phyloP scores from a whole-genome alignment of 2,113 vertebrate genomes.

The Oceanites oceanicus region DNA sequence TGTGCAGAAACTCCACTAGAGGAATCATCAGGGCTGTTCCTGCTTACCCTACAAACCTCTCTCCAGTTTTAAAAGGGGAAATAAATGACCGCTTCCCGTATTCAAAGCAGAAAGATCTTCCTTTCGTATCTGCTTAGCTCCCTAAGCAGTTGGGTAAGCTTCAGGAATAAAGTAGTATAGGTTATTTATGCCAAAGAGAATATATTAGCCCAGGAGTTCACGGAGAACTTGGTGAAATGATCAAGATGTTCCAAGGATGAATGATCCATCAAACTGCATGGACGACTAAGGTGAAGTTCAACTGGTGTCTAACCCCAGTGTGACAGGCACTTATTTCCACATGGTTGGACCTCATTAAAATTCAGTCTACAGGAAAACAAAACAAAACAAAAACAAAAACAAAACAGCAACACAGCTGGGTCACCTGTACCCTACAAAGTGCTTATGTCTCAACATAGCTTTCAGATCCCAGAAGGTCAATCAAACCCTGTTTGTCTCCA shows the following conservation, averaged over 20 bases:
- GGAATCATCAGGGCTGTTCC: neutral
- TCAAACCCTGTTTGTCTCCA: slow-evolving; percentile 70
- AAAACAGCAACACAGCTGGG: slow-evolving; percentile 64
- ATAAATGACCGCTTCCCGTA: accelerated
- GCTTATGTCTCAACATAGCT: slow-evolving; percentile 64
- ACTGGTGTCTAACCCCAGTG: slow-evolving; percentile 33
- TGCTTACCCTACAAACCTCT: neutral
- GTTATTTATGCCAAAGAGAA: neutral
- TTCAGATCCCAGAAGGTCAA: slow-evolving; percentile 48
- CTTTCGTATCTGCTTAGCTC: neutral
- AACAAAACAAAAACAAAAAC: neutral
- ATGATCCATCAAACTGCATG: neutral
- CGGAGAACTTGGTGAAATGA: neutral
- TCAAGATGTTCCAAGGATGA: neutral
- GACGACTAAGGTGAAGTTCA: neutral
- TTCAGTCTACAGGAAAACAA: slow-evolving; percentile 50
- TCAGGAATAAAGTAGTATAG: neutral
- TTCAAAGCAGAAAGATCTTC: neutral
- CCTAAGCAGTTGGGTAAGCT: neutral
- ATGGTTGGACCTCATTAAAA: slow-evolving; percentile 50
- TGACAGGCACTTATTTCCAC: slow-evolving; percentile 65
- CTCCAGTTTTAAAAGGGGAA: neutral
- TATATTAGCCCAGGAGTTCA: neutral
- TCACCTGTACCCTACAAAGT: slow-evolving; percentile 69
- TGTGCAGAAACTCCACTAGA: slow-evolving; percentile 38